phyloP scores from a whole-genome alignment of 2,888 invertebrate genomes.

The Alsophila aescularia region DNA sequence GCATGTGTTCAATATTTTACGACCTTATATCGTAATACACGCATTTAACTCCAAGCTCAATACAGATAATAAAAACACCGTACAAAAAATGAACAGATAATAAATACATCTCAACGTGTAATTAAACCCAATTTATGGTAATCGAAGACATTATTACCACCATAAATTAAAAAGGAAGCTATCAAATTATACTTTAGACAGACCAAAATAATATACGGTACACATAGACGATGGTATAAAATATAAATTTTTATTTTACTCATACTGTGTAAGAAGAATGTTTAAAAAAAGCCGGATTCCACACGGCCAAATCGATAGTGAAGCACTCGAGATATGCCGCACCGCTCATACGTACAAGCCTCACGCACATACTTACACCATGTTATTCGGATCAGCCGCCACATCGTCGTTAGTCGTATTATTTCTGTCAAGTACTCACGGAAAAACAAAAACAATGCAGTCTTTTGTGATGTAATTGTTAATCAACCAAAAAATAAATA shows the following conservation, averaged over 20 bases:
- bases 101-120: slow-evolving; percentile 51
- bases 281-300: no score
- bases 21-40: not conserved
- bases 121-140: slow-evolving; percentile 65
- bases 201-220: slow-evolving; percentile 31
- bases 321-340: no score
- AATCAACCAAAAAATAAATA: no score
- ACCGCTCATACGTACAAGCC: no score
- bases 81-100: slow-evolving; percentile 40
- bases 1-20: slow-evolving; percentile 9
- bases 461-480: no score
- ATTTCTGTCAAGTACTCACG: no score
- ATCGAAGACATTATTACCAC: slow-evolving; percentile 60
- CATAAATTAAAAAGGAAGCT: slow-evolving; percentile 60
- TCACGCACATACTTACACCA: no score
- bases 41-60: slow-evolving; percentile 11
- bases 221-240: slow-evolving; percentile 43
- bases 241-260: slow-evolving; percentile 62
- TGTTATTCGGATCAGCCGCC: no score
- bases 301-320: no score
- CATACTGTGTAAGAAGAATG: no score
- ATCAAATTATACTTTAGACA: slow-evolving; percentile 54
- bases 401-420: no score
- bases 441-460: no score
- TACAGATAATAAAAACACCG: slow-evolving; percentile 20